Conservation (phyloP, 2,888 invertebrate genomes). For the Hololepta plana region DNA sequence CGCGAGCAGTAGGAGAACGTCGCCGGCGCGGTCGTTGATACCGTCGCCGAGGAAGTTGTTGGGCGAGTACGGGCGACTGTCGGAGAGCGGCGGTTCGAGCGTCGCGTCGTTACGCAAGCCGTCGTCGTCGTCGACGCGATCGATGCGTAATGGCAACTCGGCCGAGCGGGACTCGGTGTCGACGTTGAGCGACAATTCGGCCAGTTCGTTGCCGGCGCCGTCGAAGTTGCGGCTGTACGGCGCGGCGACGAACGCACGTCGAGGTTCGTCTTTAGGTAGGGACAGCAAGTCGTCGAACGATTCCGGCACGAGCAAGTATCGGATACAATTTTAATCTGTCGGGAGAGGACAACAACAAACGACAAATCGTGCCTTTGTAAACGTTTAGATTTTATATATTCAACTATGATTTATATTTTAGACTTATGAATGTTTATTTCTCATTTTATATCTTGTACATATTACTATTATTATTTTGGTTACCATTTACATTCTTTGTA, state of each 20-base stretch:
- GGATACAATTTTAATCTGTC: constrained; percentile 54
- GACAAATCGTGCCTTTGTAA: no score
- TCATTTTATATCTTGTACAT: no score
- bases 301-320: constrained; percentile 46
- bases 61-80: constrained; percentile 38
- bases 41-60: constrained; percentile 26
- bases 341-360: no score
- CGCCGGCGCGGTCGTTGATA: constrained; percentile 31
- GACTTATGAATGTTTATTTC: no score
- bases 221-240: constrained; percentile 33
- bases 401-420: no score
- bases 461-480: no score
- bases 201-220: constrained; percentile 39
- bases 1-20: constrained; percentile 25
- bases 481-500: no score
- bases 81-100: constrained; percentile 30
- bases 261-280: constrained; percentile 38
- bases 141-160: constrained; percentile 25
- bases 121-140: constrained; percentile 19
- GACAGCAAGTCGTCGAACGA: constrained; percentile 28
- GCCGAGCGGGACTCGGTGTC: constrained; percentile 34
- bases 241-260: constrained; percentile 25
- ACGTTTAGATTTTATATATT: no score
- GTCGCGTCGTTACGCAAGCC: constrained; percentile 21
- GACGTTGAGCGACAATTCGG: constrained; percentile 35